phyloP scores from a whole-genome alignment of 30 jellyfish, hydroid and myxozoan species.

The Pelagia noctiluca region DNA sequence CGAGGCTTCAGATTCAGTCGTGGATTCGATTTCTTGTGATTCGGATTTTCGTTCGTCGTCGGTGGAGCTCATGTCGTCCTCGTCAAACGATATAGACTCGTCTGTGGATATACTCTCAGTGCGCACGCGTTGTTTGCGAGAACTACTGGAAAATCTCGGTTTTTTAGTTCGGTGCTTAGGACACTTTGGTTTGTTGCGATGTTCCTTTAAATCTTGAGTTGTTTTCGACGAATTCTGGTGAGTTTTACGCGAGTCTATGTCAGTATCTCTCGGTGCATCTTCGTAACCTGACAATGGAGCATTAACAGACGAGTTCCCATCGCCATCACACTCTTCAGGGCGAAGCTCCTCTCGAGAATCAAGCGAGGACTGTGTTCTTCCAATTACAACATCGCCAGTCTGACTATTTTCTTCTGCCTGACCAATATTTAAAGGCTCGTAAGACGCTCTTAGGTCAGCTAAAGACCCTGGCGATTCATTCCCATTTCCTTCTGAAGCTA shows the following conservation, averaged over 20 bases:
- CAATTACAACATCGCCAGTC: too few species aligned
- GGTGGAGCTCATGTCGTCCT: conserved; percentile 2
- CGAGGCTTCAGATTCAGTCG: conserved; percentile 52
- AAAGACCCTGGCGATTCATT: too few species aligned
- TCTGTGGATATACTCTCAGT: conserved; percentile 66
- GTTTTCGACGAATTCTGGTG: background rate
- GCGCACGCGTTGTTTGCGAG: conserved; percentile 7
- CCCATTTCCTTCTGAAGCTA: too few species aligned
- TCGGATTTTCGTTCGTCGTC: conserved; percentile 2
- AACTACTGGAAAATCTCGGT: background rate
- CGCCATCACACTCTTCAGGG: too few species aligned
- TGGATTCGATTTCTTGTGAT: conserved; percentile 36
- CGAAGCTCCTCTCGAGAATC: too few species aligned
- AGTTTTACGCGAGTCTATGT: background rate
- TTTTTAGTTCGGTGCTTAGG: background rate
- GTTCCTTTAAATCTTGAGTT: background rate
- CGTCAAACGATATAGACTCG: conserved; percentile 63
- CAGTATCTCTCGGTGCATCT: too few species aligned
- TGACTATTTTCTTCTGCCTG: too few species aligned
- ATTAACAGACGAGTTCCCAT: too few species aligned
- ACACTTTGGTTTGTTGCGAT: background rate
- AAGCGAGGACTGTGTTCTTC: too few species aligned
- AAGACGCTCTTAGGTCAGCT: too few species aligned
- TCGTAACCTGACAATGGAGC: too few species aligned
- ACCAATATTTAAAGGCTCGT: too few species aligned